phyloP scores from a whole-genome alignment of 35 echinoderm and acorn worm species.

The Ophioderma brevispina region DNA sequence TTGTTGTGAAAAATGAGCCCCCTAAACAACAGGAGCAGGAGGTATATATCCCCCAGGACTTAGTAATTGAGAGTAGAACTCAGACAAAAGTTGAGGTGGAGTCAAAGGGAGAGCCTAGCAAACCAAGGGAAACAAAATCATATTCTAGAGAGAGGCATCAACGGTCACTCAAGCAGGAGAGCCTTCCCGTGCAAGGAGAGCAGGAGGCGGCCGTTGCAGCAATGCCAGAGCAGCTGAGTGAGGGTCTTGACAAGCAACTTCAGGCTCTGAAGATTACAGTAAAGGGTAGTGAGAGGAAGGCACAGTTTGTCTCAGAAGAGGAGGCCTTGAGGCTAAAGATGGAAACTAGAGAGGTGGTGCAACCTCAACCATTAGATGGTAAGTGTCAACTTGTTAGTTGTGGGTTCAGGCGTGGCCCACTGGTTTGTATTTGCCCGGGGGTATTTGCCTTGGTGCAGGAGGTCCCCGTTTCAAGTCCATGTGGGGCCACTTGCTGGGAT shows the following conservation, averaged over 20 bases:
- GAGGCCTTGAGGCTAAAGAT: background rate
- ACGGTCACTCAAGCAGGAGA: background rate
- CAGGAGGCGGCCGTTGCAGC: background rate
- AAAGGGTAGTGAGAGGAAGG: slow-evolving; percentile 2
- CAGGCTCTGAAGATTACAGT: background rate
- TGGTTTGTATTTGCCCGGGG: no score
- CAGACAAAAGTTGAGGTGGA: background rate
- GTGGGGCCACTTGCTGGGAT: no score
- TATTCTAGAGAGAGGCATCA: slow-evolving; percentile 50
- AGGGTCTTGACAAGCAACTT: background rate
- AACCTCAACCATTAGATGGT: background rate
- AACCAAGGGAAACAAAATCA: slow-evolving; percentile 4
- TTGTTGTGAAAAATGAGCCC: slow-evolving; percentile 14
- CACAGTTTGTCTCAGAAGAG: background rate
- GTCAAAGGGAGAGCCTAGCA: background rate
- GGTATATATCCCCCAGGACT: background rate
- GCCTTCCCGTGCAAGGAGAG: background rate
- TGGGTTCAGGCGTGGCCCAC: no score
- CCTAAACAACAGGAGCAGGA: background rate
- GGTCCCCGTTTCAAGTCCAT: no score
- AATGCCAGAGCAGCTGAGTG: background rate
- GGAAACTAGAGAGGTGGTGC: background rate
- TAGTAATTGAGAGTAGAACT: background rate
- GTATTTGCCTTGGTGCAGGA: no score
- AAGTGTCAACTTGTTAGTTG: no score